Conservation (phyloP, 2,113 vertebrate species). For the Elephas maximus region DNA sequence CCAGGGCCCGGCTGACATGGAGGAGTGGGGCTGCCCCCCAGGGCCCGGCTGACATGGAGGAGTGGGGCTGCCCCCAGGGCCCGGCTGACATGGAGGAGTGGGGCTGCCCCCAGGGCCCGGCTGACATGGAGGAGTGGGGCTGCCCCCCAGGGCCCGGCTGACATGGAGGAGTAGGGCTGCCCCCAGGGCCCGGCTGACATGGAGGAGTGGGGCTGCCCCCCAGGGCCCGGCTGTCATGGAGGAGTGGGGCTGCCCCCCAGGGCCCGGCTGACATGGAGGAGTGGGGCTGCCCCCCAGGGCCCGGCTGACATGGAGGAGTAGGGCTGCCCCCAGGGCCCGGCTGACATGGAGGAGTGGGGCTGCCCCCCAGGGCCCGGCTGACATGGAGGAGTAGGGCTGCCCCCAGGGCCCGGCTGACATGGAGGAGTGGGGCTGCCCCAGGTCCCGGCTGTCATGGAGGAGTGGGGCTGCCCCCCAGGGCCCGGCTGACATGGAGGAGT, state of each 20-base stretch:
- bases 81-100: not conserved
- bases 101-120: too few relatives aligned
- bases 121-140: constrained; percentile 89
- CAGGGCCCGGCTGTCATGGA: not conserved
- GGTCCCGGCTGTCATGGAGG: not conserved
- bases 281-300: constrained; percentile 78
- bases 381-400: not conserved
- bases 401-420: too few relatives aligned
- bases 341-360: constrained; percentile 89
- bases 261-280: constrained; percentile 86
- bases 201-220: constrained; percentile 89
- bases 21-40: constrained; percentile 88
- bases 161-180: not conserved
- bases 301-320: not conserved
- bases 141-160: not conserved
- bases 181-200: too few relatives aligned
- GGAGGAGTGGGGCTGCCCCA: constrained; percentile 90
- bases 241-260: too few relatives aligned
- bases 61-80: constrained; percentile 84
- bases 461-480: too few relatives aligned
- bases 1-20: constrained; percentile 56
- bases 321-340: too few relatives aligned
- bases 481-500: constrained; percentile 89
- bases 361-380: not conserved
- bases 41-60: constrained; percentile 84